These are phyloP conservation scores for Perognathus longimembris DNA, from an alignment of 2,113 vertebrate genomes.

Conservation along the genomic window DNA sequence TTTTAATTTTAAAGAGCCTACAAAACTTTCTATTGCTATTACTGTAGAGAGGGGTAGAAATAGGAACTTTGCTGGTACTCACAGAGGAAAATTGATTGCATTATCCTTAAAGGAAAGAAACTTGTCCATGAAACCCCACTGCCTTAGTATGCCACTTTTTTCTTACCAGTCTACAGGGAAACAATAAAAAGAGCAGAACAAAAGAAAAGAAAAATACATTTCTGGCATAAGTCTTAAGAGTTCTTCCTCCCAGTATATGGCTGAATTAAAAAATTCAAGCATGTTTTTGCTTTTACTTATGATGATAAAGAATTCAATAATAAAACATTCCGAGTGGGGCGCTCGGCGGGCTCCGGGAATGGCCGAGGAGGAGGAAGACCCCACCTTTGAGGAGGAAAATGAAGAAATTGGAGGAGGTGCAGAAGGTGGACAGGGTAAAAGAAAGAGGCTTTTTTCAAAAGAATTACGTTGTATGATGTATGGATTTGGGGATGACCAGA, in stretches of 20 bases:
- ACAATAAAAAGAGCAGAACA: neutral
- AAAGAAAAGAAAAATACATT: too few relatives aligned
- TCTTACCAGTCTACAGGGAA: neutral
- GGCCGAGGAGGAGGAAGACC: too few relatives aligned
- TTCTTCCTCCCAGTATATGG: neutral
- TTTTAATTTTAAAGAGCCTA: neutral
- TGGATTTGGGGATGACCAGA: too few relatives aligned
- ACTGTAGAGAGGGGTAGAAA: neutral
- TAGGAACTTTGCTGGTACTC: neutral
- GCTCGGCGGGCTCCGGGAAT: too few relatives aligned
- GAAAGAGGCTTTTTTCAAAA: too few relatives aligned
- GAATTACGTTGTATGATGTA: too few relatives aligned
- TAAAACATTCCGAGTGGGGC: neutral
- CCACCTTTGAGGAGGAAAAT: too few relatives aligned
- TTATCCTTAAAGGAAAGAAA: neutral
- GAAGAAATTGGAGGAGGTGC: too few relatives aligned
- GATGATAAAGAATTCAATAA: conserved; percentile 3
- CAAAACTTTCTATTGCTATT: neutral
- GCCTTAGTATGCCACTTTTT: too few relatives aligned
- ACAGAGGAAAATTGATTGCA: neutral
- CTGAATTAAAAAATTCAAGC: conserved; percentile 18
- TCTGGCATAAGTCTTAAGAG: neutral
- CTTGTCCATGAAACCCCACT: neutral
- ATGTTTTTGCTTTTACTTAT: neutral
- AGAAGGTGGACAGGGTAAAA: too few relatives aligned